Conservation (phyloP, 2,888 invertebrate genomes). For the Ichneumon xanthorius region DNA sequence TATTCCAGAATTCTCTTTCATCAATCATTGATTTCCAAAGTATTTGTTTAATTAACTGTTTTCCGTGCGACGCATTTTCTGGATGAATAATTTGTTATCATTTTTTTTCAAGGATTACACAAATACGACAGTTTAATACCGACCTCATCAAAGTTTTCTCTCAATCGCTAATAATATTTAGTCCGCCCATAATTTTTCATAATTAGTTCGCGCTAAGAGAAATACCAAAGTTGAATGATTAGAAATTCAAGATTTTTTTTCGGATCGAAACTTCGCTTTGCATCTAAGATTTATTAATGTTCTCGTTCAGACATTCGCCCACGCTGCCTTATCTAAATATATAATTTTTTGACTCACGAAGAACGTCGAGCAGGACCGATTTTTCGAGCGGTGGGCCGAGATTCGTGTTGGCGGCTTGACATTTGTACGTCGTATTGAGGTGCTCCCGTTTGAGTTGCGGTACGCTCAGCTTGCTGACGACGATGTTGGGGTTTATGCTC, state of each 20-base stretch:
- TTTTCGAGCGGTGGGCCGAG: conserved; percentile 93
- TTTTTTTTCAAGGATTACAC: background rate
- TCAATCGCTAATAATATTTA: too few species aligned
- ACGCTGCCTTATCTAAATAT: background rate
- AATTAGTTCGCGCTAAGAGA: background rate
- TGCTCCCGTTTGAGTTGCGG: conserved; percentile 91
- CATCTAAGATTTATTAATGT: background rate
- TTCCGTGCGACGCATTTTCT: too few species aligned
- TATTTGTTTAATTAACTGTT: too few species aligned
- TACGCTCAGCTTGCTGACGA: conserved; percentile 92
- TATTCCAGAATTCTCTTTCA: too few species aligned
- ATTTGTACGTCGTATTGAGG: conserved; percentile 94
- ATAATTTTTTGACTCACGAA: conserved; percentile 88
- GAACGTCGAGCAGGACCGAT: conserved; percentile 93
- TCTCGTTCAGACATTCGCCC: too few species aligned
- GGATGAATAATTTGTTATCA: too few species aligned
- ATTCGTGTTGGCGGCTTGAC: conserved; percentile 95
- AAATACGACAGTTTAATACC: too few species aligned
- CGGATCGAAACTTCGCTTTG: background rate
- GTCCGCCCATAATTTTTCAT: background rate
- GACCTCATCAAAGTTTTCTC: background rate
- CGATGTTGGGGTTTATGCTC: conserved; percentile 90
- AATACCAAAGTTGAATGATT: background rate
- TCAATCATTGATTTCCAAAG: too few species aligned
- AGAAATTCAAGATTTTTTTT: background rate